These are phyloP conservation scores for Cyphomyrus plagiostoma DNA, from an alignment of 2,113 vertebrate species.

Conservation along the genomic window DNA sequence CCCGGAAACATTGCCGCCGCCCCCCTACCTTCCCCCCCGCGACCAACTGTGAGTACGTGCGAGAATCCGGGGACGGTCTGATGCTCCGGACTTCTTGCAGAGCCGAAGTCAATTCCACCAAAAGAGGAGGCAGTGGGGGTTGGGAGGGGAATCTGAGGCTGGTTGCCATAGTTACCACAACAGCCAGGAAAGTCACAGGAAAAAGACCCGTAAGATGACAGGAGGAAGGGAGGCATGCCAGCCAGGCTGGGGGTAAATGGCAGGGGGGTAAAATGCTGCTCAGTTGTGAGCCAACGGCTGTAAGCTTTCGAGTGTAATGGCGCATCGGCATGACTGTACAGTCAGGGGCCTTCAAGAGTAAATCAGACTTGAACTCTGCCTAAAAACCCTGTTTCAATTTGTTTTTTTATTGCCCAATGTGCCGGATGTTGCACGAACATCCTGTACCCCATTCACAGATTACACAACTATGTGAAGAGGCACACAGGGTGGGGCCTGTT, in stretches of 20 bases:
- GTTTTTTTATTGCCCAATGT: neutral
- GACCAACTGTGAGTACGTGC: neutral
- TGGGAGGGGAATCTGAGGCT: constrained; percentile 20
- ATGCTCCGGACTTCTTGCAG: neutral
- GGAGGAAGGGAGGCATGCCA: neutral
- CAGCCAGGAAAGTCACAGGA: neutral
- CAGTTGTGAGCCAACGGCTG: neutral
- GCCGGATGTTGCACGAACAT: neutral
- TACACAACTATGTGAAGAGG: neutral
- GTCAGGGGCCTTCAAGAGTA: neutral
- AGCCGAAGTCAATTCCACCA: constrained; percentile 42
- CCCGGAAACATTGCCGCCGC: neutral
- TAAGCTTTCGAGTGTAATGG: neutral
- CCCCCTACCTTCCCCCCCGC: neutral
- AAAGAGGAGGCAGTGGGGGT: constrained; percentile 23
- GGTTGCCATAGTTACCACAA: constrained; percentile 40
- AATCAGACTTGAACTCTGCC: neutral
- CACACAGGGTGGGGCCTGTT: neutral
- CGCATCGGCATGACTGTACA: neutral
- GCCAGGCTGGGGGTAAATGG: neutral
- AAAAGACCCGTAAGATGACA: constrained; percentile 18
- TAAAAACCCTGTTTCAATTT: neutral
- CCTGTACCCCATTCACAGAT: neutral
- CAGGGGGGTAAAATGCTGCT: neutral
- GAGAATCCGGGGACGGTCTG: neutral